Evolutionary conservation across 1,140 invertebrate species (phyloP), one percentile per base, ranked within the genome.

Genomic region (Eupristina koningsbergeri): DNA sequence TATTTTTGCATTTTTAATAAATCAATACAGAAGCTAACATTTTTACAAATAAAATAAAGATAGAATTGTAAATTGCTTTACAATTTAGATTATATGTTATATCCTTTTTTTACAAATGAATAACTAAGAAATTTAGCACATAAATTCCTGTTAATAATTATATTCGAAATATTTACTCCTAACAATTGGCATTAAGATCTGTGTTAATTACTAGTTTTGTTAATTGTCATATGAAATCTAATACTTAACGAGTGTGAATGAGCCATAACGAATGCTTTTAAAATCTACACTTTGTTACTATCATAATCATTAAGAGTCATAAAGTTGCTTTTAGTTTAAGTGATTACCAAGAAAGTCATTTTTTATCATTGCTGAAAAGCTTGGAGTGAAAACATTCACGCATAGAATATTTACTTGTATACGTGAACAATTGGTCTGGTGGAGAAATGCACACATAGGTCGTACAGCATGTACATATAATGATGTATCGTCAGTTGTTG

Each of bases 281-380:
- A 71, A 78, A 83, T 79, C 67, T 79, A 63, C 47, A 22, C 73
- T 50, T 11, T 39, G 47, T 19, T 22, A 53, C 41, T 63, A 31
- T 83, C 13, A 73, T 78, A 83, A 78, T 73, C 81, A 47, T 80
- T 63, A 47, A 64, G 67, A 80, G 71, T 50, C 69, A 69, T 79
- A 80, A 84, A 61, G 39, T 77, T 47, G 31, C 73, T 69, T 45
- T 76, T 67, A 53, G 34, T 50, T 41, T 45, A 47, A 74, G 69
- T 84, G 80, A 84, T 84, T 84, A 80, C 76, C 58, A 31, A 84
- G 77, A 74, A 73, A 74, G 67, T 50, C 67, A n/a, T 73, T 84
- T 83, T 84, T 84, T 84, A 71, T 74, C 31, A 77, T 19, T 84
- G 36, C 13, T n/a, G n/a, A n/a, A n/a, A n/a, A n/a, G n/a, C n/a